Conservation (phyloP, 1,140 invertebrate species). For the Pseudoatta argentina region DNA sequence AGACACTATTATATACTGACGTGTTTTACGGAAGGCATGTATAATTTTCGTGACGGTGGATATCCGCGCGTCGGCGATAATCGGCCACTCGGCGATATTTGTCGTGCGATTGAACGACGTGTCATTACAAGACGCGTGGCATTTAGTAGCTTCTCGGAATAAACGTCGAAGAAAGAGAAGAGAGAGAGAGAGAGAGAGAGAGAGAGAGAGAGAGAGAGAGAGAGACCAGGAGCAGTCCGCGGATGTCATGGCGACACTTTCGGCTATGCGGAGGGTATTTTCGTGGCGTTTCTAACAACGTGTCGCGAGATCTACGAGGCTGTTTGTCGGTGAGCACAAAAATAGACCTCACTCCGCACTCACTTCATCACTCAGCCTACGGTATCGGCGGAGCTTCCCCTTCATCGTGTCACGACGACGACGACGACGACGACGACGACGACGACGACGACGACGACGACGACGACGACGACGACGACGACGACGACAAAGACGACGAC, state of each 20-base stretch:
- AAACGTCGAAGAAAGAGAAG: slow-evolving; percentile 55
- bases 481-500: slow-evolving; percentile 15
- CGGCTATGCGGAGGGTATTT: slow-evolving; percentile 72
- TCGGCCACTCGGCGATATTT: slow-evolving; percentile 37
- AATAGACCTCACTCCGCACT: slow-evolving; percentile 84
- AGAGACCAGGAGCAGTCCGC: not conserved
- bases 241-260: slow-evolving; percentile 61
- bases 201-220: not conserved
- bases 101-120: slow-evolving; percentile 34
- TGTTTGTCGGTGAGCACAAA: slow-evolving; percentile 82
- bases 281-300: slow-evolving; percentile 77
- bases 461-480: slow-evolving; percentile 46
- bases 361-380: slow-evolving; percentile 79
- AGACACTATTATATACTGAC: not conserved
- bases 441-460: slow-evolving; percentile 38
- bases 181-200: not conserved
- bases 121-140: slow-evolving; percentile 35
- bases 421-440: slow-evolving; percentile 35
- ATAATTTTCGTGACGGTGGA: not conserved
- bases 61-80: slow-evolving; percentile 19
- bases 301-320: slow-evolving; percentile 82
- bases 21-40: not conserved
- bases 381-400: not conserved
- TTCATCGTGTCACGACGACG: slow-evolving; percentile 44
- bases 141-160: slow-evolving; percentile 75